Evolutionary conservation across 23 tunicate species (phyloP).

Genomic region (Trididemnum clinides): DNA sequence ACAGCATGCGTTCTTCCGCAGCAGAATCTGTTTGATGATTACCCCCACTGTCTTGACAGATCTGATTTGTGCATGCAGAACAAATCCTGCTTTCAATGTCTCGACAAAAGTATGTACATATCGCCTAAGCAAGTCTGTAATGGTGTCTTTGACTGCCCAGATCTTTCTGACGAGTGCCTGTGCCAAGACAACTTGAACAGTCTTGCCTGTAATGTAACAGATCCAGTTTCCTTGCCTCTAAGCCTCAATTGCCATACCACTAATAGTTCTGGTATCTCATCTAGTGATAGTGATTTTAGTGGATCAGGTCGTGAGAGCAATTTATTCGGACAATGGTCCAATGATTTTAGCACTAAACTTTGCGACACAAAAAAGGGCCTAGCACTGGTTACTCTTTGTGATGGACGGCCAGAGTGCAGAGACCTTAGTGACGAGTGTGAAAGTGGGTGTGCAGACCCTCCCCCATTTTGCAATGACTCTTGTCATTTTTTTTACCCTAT

Average conservation of each 20-base stretch:
- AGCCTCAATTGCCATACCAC: no score
- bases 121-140: slow-evolving; percentile 63
- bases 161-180: slow-evolving; percentile 63
- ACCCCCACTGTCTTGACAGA: slow-evolving; percentile 18
- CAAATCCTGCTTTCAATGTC: slow-evolving; percentile 15
- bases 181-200: not conserved
- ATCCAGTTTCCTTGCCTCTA: no score
- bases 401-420: slow-evolving; percentile 42
- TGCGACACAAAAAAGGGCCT: not conserved
- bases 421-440: slow-evolving; percentile 33
- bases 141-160: slow-evolving; percentile 53
- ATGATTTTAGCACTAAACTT: no score
- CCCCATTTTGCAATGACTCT: slow-evolving; percentile 33
- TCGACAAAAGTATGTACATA: not conserved
- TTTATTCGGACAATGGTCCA: no score
- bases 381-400: slow-evolving; percentile 11
- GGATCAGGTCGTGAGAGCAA: no score
- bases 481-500: slow-evolving; percentile 18
- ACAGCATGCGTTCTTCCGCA: slow-evolving; percentile 42
- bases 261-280: no score
- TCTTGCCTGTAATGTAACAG: no score
- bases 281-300: no score
- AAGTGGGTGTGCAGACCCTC: slow-evolving; percentile 7
- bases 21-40: slow-evolving; percentile 22
- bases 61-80: slow-evolving; percentile 20